A percentile compares a stretch with the other conserved stretches of the same genome.
These are phyloP conservation scores for Olivierus martensii DNA, from an alignment of 1,140 invertebrate genomes.

Conservation along the genomic window DNA sequence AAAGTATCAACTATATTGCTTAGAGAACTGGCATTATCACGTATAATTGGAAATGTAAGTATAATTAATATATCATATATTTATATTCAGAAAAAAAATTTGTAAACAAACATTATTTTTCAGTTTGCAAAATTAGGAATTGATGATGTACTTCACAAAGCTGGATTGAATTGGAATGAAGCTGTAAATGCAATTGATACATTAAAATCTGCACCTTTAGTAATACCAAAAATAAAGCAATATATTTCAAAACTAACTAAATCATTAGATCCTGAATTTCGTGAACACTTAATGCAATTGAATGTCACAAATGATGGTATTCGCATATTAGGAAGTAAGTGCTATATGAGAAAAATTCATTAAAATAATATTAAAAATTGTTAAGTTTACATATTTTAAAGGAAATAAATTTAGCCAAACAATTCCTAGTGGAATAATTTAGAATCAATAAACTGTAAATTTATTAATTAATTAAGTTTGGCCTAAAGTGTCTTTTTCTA, in stretches of 20 bases:
- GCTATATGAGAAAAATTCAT: too few relatives aligned
- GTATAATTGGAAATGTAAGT: slow-evolving; percentile 9
- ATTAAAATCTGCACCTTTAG: slow-evolving; percentile 8
- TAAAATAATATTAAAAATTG: too few relatives aligned
- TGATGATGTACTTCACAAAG: slow-evolving; percentile 16
- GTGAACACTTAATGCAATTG: slow-evolving; percentile 5
- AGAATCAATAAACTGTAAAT: too few relatives aligned
- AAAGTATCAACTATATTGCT: background rate
- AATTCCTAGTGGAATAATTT: too few relatives aligned
- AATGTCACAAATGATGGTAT: slow-evolving; percentile 6
- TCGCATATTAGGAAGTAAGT: slow-evolving; percentile 15
- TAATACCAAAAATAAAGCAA: slow-evolving; percentile 13
- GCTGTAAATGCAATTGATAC: slow-evolving; percentile 8
- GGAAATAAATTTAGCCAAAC: too few relatives aligned
- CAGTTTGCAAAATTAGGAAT: slow-evolving; percentile 15
- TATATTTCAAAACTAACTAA: slow-evolving; percentile 10
- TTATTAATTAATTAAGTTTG: too few relatives aligned
- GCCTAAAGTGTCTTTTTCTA: too few relatives aligned
- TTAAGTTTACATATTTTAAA: too few relatives aligned
- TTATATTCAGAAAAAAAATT: too few relatives aligned
- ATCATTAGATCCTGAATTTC: slow-evolving; percentile 10
- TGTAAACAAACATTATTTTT: background rate
- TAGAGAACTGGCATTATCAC: slow-evolving; percentile 3
- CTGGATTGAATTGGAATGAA: slow-evolving; percentile 5
- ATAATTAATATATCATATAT: too few relatives aligned